Conservation (phyloP, 2,888 invertebrate species). For the Ectropis crepuscularia region DNA sequence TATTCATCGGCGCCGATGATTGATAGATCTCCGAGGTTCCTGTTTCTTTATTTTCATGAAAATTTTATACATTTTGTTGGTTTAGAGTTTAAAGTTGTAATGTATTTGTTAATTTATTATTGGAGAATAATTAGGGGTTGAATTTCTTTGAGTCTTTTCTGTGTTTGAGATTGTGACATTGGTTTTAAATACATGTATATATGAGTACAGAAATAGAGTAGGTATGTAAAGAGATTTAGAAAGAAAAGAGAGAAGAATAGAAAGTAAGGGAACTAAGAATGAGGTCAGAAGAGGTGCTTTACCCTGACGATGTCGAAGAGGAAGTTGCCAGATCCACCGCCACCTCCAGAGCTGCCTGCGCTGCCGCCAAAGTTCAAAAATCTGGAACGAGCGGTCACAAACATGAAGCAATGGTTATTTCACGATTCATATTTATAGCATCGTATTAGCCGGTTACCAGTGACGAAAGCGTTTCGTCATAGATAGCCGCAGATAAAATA, state of each 20-base stretch:
- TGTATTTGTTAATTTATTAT: not conserved
- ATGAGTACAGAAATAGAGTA: not conserved
- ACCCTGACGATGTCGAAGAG: conserved; percentile 95
- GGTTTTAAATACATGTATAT: not conserved
- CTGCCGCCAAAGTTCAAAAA: conserved; percentile 88
- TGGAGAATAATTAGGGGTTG: too few relatives aligned
- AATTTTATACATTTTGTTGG: not conserved
- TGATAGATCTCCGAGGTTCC: not conserved
- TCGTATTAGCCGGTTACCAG: conserved; percentile 9
- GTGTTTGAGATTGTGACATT: not conserved
- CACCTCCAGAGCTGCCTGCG: conserved; percentile 72
- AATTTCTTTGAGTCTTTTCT: not conserved
- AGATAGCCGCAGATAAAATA: conserved; percentile 14
- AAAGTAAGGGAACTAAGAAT: conserved; percentile 7
- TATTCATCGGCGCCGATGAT: not conserved
- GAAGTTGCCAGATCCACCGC: conserved; percentile 94
- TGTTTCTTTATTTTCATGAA: not conserved
- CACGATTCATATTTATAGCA: conserved; percentile 14
- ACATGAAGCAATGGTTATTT: conserved; percentile 12
- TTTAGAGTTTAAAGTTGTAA: not conserved
- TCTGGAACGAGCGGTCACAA: conserved; percentile 53
- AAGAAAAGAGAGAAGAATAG: conserved; percentile 2
- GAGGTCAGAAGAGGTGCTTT: conserved; percentile 69
- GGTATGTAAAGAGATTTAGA: conserved; percentile 3
- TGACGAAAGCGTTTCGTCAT: conserved; percentile 24